These are phyloP conservation scores for Drosophila sucinea DNA, from an alignment of 1,140 invertebrate species.

Conservation along the genomic window DNA sequence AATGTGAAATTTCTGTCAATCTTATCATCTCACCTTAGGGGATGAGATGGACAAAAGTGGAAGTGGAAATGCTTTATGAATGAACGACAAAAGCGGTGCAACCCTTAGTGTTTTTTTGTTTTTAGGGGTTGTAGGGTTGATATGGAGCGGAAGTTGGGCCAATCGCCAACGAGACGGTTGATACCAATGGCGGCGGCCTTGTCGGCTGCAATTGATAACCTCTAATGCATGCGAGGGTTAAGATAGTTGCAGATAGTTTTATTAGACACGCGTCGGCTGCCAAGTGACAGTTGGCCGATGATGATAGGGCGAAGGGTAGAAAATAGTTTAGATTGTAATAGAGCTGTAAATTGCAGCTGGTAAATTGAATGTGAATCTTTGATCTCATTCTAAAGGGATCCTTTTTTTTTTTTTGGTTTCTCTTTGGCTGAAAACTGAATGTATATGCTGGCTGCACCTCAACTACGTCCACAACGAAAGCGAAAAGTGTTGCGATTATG, in stretches of 20 bases:
- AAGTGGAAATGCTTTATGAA: slow-evolving; percentile 60
- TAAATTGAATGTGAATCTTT: slow-evolving; percentile 37
- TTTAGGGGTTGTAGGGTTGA: slow-evolving; percentile 40
- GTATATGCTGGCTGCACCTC: slow-evolving; percentile 20
- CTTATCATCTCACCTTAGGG: slow-evolving; percentile 63
- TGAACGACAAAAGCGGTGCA: slow-evolving; percentile 40
- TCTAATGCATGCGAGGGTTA: slow-evolving; percentile 16
- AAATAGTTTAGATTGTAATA: slow-evolving; percentile 61
- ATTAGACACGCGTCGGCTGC: slow-evolving; percentile 73
- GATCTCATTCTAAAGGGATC: slow-evolving; percentile 29
- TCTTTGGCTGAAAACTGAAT: slow-evolving; percentile 19
- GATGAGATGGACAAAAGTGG: slow-evolving; percentile 23
- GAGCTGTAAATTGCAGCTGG: slow-evolving; percentile 74
- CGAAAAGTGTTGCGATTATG: slow-evolving; percentile 55
- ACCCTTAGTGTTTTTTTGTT: slow-evolving; percentile 27
- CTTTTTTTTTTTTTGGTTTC: neutral
- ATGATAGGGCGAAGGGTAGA: slow-evolving; percentile 40
- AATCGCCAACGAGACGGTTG: slow-evolving; percentile 56
- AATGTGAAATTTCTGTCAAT: slow-evolving; percentile 79
- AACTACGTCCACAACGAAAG: slow-evolving; percentile 46
- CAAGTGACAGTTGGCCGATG: slow-evolving; percentile 44
- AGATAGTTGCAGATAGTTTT: slow-evolving; percentile 69
- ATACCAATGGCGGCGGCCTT: slow-evolving; percentile 66
- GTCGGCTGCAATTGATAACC: slow-evolving; percentile 52
- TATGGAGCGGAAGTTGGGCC: slow-evolving; percentile 49